phyloP scores from a whole-genome alignment of 2,113 vertebrate species.

The Lepidothrix coronata region DNA sequence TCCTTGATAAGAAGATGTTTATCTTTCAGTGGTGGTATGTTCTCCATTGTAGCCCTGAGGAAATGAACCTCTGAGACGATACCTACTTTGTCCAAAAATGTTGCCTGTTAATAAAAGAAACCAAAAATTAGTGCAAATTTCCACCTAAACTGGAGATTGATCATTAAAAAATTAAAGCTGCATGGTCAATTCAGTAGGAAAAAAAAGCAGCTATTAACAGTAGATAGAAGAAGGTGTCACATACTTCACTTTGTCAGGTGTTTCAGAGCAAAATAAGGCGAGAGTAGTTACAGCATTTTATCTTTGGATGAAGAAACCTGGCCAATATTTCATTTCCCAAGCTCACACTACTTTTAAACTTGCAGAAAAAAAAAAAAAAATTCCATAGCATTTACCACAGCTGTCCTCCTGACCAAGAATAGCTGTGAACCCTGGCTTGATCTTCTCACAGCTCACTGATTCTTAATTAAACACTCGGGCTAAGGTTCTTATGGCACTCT shows the following conservation, averaged over 20 bases:
- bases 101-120: constrained; percentile 63
- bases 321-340: neutral
- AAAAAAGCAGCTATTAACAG: neutral
- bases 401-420: neutral
- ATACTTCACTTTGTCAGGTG: neutral
- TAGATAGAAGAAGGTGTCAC: neutral
- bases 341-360: neutral
- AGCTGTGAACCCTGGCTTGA: neutral
- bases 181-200: neutral
- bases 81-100: constrained; percentile 73
- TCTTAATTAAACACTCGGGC: neutral
- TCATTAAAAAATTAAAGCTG: neutral
- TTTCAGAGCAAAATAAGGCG: neutral
- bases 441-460: neutral
- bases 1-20: constrained; percentile 62
- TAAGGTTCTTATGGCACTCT: neutral
- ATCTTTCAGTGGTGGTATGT: neutral
- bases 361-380: neutral
- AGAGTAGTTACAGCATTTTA: neutral
- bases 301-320: neutral
- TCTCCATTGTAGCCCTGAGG: neutral
- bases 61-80: constrained; percentile 68
- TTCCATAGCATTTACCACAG: neutral
- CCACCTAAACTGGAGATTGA: neutral
- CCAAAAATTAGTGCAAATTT: neutral